Evolutionary conservation across 2,113 vertebrate genomes (phyloP), one percentile per base, ranked within the genome.

Genomic region (Bos javanicus): DNA sequence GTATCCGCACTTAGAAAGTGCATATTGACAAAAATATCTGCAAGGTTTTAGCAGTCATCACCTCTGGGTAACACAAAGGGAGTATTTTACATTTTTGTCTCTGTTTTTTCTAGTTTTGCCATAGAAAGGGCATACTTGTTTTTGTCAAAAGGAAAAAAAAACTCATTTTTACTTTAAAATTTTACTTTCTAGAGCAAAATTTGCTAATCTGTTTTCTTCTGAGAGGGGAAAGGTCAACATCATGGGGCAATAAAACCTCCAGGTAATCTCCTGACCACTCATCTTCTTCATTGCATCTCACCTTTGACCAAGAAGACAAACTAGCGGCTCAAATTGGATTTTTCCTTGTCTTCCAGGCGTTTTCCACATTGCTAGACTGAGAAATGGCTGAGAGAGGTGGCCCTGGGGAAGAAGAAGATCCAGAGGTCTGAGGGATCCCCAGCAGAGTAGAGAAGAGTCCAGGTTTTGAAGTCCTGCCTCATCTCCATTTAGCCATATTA

Each of bases 111-210:
- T 87, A 62, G 60, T 2, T 94, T 90, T 81, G 28, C 54, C 17
- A 50, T 95, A 64, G 39, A 89, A 85, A 90, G 17, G n/a, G 50
- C 0, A 25, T 71, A 36, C 21, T 85, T 93, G 3, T 19, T 92
- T 96, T 88, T 90, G 50, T 88, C 28, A 87, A 90, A 97, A 91
- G 83, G 25, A 12, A 81, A 81, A 80, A 54, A 95, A 78, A n/a
- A 4, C 3, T 1, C 62, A 15, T 64, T 92, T 88, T 84, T 57
- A n/a, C 62, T 90, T 67, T 11, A 14, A 60, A 85, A 71, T 36
- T 56, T 93, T 82, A 54, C 36, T 64, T 84, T 67, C 16, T 11
- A 28, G 71, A 82, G 64, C 23, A 89, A 93, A 89, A 74, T 91
- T 76, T 81, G 83, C 94, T 64, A 10, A 17, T 74, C 48, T 71